phyloP scores from a whole-genome alignment of 2,113 vertebrate species.

The Nymphicus hollandicus region DNA sequence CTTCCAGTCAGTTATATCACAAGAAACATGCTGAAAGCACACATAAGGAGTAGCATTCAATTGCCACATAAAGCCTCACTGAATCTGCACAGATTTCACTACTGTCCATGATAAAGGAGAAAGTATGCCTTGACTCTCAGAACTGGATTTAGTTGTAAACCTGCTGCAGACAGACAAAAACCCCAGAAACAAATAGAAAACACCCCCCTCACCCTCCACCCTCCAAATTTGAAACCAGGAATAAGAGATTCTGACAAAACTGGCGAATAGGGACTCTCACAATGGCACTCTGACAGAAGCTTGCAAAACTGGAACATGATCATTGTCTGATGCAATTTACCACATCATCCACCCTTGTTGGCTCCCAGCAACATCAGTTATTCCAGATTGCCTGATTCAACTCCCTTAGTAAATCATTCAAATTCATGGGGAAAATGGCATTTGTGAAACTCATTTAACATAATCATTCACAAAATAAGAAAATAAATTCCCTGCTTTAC shows the following conservation, averaged over 20 bases:
- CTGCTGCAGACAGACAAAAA: not conserved
- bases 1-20: not conserved
- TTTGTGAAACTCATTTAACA: not conserved
- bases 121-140: not conserved
- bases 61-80: not conserved
- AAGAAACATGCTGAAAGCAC: not conserved
- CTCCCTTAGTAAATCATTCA: not conserved
- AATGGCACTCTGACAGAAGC: not conserved
- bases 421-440: not conserved
- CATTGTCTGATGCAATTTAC: not conserved
- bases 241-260: not conserved
- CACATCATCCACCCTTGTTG: not conserved
- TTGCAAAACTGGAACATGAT: not conserved
- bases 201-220: not conserved
- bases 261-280: not conserved
- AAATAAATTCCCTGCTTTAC: not conserved
- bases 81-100: not conserved
- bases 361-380: not conserved
- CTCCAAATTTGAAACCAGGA: not conserved
- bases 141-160: not conserved
- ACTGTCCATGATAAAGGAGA: not conserved
- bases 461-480: not conserved
- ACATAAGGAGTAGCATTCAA: fast-evolving
- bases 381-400: not conserved
- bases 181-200: not conserved